These are phyloP conservation scores for Drosophila lacteicornis DNA, from an alignment of 1,140 invertebrate genomes.

Conservation along the genomic window DNA sequence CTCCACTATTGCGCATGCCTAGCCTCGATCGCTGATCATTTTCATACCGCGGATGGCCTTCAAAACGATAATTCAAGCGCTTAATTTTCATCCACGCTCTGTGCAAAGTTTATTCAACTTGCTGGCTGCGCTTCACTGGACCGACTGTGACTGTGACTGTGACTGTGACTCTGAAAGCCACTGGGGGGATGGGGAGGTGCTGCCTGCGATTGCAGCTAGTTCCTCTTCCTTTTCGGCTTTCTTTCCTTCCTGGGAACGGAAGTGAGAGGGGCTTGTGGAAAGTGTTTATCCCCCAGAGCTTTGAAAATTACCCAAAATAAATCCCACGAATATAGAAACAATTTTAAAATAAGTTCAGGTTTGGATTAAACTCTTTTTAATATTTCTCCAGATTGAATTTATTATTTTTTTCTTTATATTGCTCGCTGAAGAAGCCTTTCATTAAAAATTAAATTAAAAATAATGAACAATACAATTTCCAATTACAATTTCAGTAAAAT, in stretches of 20 bases:
- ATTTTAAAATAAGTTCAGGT: background rate
- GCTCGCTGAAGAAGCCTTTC: no score
- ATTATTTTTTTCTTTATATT: no score
- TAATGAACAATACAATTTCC: no score
- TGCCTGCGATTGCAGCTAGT: background rate
- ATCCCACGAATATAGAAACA: no score
- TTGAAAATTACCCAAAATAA: background rate
- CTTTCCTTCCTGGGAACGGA: background rate
- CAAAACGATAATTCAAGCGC: constrained; percentile 82
- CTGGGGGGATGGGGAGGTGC: background rate
- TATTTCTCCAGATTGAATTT: no score
- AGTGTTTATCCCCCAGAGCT: background rate
- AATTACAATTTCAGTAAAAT: background rate
- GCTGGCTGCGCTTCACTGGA: constrained; percentile 26
- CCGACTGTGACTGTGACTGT: constrained; percentile 10
- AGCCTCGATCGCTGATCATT: constrained; percentile 77
- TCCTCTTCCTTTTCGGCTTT: constrained; percentile 6
- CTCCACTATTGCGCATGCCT: constrained; percentile 75
- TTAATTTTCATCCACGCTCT: constrained; percentile 78
- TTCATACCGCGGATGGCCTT: constrained; percentile 78
- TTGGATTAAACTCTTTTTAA: no score
- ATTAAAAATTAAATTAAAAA: no score
- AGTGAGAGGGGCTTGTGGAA: no score
- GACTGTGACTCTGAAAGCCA: constrained; percentile 15
- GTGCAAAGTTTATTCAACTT: constrained; percentile 83